Evolutionary conservation across 2,888 invertebrate species (phyloP).

Genomic region (Meandrusa payeni): DNA sequence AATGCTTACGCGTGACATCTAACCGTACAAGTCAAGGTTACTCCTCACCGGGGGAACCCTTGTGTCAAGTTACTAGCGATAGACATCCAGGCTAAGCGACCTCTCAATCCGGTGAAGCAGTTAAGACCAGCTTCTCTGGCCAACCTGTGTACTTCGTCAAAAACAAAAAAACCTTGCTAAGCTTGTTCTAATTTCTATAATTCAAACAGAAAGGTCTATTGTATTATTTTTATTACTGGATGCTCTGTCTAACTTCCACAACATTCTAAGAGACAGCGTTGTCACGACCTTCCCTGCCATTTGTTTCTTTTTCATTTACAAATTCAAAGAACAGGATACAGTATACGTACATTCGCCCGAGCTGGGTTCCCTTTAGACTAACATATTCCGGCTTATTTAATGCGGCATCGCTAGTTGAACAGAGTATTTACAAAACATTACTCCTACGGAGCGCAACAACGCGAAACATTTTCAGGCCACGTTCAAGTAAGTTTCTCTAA

Average conservation of each 20-base stretch:
- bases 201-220: too few species aligned
- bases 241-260: slow-evolving; percentile 4
- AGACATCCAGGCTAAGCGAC: too few species aligned
- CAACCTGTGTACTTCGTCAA: too few species aligned
- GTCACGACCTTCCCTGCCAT: slow-evolving; percentile 8
- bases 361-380: slow-evolving; percentile 12
- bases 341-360: slow-evolving; percentile 6
- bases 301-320: slow-evolving; percentile 20
- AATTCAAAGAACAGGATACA: slow-evolving; percentile 18
- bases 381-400: slow-evolving; percentile 18
- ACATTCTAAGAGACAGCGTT: slow-evolving; percentile 9
- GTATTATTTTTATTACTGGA: too few species aligned
- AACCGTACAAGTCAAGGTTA: too few species aligned
- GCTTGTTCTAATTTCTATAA: too few species aligned
- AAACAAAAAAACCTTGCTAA: too few species aligned
- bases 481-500: slow-evolving; percentile 26
- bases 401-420: slow-evolving; percentile 16
- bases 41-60: too few species aligned
- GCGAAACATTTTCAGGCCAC: slow-evolving; percentile 26
- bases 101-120: too few species aligned
- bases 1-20: too few species aligned
- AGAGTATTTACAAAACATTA: slow-evolving; percentile 23
- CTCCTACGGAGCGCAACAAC: slow-evolving; percentile 12
- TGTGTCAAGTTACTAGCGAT: too few species aligned
- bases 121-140: too few species aligned